Evolutionary conservation across 2,888 invertebrate species (phyloP), one percentile per base, ranked within the genome.

Genomic region (Coecobrya sp.): DNA sequence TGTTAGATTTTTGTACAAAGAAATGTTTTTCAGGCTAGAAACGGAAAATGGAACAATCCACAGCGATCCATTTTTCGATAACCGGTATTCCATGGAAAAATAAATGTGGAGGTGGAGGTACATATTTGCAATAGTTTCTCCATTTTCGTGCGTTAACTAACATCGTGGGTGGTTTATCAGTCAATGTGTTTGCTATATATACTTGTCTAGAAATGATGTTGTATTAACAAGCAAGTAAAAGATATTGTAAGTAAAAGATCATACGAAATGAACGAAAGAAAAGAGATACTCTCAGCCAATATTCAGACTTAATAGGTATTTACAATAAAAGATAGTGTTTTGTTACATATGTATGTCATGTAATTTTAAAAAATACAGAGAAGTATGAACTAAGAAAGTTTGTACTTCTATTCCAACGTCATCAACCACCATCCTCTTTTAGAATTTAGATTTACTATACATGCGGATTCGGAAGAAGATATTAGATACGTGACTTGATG

Each of bases 11-110:
- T 84, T 84, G n/a, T 65, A 16, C 45, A 30, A 0, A 55, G 7
- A 19, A 68, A 52, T 27, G 42, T 36, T 84, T 84, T 84, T 45
- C 45, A 59, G 82, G 82, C 62, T 36, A 84, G 36, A 62, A 65
- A 55, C 42, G 65, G 65, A 62, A 84, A 13, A 81, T 19, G 81
- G 2, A 81, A 59, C 81, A 59, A 81, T 81, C n/a, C 55, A 10
- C 42, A n/a, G 5, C 27, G 55, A 81, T 81, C 81, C 36, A 59
- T 81, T 55, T 49, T 52, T 36, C 36, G 81, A 81, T 81, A 81
- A 55, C 81, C 81, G 8, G 55, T 11, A n/a, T 52, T 79, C 79
- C n/a, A 16, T 16, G 13, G 16, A 55, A 25, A 13, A 79, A 52
- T 8, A 52, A 55, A 2, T 55, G 27, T 16, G 0, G n/a, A n/a